phyloP scores from a whole-genome alignment of 2,797 vertebrate species.

The Argentina silus region DNA sequence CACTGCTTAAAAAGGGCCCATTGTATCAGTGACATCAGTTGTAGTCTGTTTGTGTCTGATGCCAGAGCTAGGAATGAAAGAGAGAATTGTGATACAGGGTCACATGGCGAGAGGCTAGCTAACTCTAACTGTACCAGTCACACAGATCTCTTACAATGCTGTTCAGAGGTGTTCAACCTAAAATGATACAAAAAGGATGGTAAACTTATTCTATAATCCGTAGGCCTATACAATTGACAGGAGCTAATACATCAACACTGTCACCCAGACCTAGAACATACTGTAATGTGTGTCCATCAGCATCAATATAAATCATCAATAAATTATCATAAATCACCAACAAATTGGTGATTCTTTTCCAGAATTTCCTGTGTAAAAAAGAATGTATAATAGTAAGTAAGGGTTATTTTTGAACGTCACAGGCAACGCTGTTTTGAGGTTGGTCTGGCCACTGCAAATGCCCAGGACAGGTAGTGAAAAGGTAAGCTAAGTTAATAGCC shows the following conservation, averaged over 20 bases:
- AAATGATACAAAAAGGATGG: not conserved
- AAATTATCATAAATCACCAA: too few species aligned
- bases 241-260: not conserved
- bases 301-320: too few species aligned
- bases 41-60: not conserved
- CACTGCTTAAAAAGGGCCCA: not conserved
- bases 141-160: slow-evolving; percentile 4
- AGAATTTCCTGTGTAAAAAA: too few species aligned
- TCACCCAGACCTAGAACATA: too few species aligned
- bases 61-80: not conserved
- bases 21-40: slow-evolving; percentile 1
- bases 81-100: slow-evolving; percentile 4
- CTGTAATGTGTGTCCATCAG: too few species aligned
- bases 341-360: too few species aligned
- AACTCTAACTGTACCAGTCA: slow-evolving; percentile 20
- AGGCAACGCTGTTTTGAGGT: too few species aligned
- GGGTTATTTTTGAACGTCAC: too few species aligned
- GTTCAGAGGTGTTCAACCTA: not conserved
- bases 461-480: too few species aligned
- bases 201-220: not conserved
- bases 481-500: too few species aligned
- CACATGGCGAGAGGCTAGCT: not conserved
- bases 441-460: too few species aligned
- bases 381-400: too few species aligned
- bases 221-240: not conserved